Base-by-base conservation (phyloP, 2,113 vertebrate genomes). In the Irena cyanogastra region DNA sequence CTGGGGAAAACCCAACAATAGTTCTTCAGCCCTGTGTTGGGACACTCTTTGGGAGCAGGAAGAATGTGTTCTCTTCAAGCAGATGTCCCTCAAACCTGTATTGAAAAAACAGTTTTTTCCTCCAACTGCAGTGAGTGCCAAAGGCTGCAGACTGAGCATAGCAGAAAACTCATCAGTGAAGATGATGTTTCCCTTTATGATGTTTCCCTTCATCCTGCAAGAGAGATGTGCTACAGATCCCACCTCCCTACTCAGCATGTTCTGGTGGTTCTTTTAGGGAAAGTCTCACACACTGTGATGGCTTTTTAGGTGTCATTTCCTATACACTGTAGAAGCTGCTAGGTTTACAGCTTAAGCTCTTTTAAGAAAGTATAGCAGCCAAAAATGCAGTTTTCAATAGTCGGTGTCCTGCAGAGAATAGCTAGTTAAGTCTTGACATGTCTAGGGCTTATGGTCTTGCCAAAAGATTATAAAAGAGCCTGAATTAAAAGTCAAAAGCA, bases 1-100 rank as follows among this genome's bases (percentile, higher is more conserved):
- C 71, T 63, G 28, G 52, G 26, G 18, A 17, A 61, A 22, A 23
- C 10, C 22, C 60, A 81, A 1, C 17, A 1, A 2, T 1, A 27
- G 9, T 0, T 3, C 28, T 45, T 75, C 47, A 49, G 6, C 14
- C 12, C 12, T 1, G 0, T 21, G 20, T 1, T 64, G 27, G 22
- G 71, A 54, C 7, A 7, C 16, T 39, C 41, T 27, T 33, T 11
- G 13, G 33, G 27, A 83, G 41, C 16, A 76, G 53, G 41, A 54
- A 27, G 6, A 35, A 52, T 8, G 9, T 9, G 13, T 21, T 76
- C 10, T 49, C 39, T 91, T 60, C 44, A 63, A 49, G 37, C 14
- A 77, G 1, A 8, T 52, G 53, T 70, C 69, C 54, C 41, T 82
- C 52, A 75, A 79, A 71, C 9, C 6, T 37, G 1, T 19, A 47